Evolutionary conservation across 2,113 vertebrate species (phyloP).

Genomic region (Chloroceryle aenea): DNA sequence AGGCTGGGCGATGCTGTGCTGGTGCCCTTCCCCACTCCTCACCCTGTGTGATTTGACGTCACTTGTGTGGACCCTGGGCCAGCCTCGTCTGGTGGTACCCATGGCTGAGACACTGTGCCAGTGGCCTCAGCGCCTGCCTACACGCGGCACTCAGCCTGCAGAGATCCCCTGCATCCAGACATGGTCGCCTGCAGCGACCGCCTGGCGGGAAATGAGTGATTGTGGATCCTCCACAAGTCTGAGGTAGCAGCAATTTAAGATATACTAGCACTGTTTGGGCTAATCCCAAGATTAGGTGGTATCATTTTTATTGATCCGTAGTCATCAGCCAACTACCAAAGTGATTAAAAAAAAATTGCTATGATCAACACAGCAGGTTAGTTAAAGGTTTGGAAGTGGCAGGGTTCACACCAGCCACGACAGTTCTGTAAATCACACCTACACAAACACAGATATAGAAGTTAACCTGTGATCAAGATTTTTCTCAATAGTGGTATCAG

Average conservation of each 20-base stretch:
- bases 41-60: fast-evolving
- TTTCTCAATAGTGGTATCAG: background rate
- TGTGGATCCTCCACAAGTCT: background rate
- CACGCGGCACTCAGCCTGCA: background rate
- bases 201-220: background rate
- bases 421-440: background rate
- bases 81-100: background rate
- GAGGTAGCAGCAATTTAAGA: background rate
- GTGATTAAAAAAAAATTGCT: background rate
- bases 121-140: background rate
- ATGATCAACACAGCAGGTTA: background rate
- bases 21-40: background rate
- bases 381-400: background rate
- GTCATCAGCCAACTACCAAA: background rate
- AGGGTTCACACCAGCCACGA: background rate
- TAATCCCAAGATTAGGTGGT: background rate
- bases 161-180: background rate
- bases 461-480: background rate
- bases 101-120: background rate
- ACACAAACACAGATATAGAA: background rate
- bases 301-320: background rate
- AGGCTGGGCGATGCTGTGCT: background rate
- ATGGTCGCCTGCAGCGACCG: fast-evolving
- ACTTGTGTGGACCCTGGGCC: background rate
- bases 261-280: background rate